Percentiles rank a stretch among this genome's conserved stretches.
Evolutionary conservation across 2,888 invertebrate genomes (phyloP).

Genomic region (Coenonympha arcania): DNA sequence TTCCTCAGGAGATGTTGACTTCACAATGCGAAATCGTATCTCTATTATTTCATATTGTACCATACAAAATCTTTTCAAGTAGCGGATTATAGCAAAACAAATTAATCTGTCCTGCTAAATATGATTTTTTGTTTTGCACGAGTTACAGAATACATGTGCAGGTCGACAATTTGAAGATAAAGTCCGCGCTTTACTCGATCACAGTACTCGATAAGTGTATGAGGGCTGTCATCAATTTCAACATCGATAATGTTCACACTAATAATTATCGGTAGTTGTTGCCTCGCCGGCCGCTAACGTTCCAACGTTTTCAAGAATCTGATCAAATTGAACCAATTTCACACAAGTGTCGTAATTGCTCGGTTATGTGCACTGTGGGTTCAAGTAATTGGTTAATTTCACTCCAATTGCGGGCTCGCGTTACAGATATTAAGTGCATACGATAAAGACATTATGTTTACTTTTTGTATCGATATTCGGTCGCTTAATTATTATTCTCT

Average conservation of each 20-base stretch:
- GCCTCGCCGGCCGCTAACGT: conserved; percentile 18
- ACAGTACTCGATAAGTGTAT: conserved; percentile 10
- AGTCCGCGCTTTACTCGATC: background rate
- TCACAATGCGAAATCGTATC: no score
- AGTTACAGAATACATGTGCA: no score
- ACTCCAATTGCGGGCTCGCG: conserved; percentile 33
- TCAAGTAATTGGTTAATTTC: conserved; percentile 46
- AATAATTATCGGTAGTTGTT: conserved; percentile 28
- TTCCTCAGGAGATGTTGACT: no score
- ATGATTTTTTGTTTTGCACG: background rate
- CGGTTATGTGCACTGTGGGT: conserved; percentile 30
- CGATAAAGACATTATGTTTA: conserved; percentile 35
- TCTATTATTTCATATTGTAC: no score
- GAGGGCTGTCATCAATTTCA: conserved; percentile 25
- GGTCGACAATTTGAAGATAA: background rate
- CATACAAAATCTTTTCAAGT: no score
- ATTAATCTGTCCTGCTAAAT: no score
- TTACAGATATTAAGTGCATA: conserved; percentile 23
- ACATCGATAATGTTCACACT: conserved; percentile 49
- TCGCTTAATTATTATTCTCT: conserved; percentile 8
- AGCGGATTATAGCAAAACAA: no score
- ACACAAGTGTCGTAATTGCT: conserved; percentile 29
- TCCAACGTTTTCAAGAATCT: conserved; percentile 24
- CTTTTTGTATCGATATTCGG: conserved; percentile 31
- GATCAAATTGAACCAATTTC: conserved; percentile 27